Evolutionary conservation across 2,797 vertebrate species (phyloP).

Genomic region (Xiphorhynchus erythropygius): DNA sequence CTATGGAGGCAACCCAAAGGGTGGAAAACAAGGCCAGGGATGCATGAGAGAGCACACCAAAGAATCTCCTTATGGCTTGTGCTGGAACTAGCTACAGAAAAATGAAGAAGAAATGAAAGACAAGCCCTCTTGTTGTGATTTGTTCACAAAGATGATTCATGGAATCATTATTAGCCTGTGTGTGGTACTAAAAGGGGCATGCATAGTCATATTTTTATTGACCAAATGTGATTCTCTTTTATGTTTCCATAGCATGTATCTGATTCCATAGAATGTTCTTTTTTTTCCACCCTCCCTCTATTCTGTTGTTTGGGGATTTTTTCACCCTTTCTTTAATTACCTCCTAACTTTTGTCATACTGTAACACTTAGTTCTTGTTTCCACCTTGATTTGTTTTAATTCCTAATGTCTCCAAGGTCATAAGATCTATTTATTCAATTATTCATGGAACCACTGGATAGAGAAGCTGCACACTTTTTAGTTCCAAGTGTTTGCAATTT

Average conservation of each 20-base stretch:
- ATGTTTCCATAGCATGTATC: neutral
- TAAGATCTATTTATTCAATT: neutral
- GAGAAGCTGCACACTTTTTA: neutral
- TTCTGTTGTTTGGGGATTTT: accelerated
- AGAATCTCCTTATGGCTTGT: neutral
- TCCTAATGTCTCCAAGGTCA: neutral
- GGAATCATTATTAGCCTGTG: neutral
- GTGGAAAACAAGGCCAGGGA: neutral
- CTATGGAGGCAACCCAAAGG: neutral
- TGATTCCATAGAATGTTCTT: neutral
- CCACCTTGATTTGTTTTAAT: neutral
- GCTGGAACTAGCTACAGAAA: neutral
- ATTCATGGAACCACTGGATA: neutral
- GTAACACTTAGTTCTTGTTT: neutral
- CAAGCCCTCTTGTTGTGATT: neutral
- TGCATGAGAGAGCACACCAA: neutral
- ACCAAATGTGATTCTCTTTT: neutral
- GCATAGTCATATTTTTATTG: neutral
- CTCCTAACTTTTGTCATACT: neutral
- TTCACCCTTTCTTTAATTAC: neutral
- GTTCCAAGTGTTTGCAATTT: neutral
- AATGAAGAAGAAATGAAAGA: neutral
- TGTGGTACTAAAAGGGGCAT: neutral
- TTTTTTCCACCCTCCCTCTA: accelerated
- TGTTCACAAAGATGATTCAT: neutral